Evolutionary conservation across 2,888 invertebrate genomes (phyloP), one percentile per base, ranked within the genome.

Genomic region (Lasioglossum zephyrum): DNA sequence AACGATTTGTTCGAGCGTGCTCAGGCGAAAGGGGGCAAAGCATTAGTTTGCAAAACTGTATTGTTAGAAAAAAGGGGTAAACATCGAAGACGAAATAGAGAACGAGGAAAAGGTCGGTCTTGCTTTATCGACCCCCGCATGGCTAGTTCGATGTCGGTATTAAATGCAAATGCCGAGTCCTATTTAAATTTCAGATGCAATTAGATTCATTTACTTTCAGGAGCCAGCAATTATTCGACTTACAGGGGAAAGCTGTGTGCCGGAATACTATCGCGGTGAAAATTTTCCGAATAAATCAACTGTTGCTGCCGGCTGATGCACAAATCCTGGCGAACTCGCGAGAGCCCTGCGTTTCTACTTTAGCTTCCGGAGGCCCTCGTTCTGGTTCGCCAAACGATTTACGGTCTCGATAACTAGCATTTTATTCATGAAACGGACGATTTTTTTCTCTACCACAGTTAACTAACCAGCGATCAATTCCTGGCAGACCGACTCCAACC

Each of bases 101-200:
- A 73, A 66, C 57, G 41, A 39, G 41, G 16, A 73, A 73, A 82
- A 53, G 69, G 26, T 82, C 22, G 26, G 77, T 66, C 72, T 31
- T 74, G 63, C 66, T 74, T 81, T 74, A 79, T 92, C 88, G 89
- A 88, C 89, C 88, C 91, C 88, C 84, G 89, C 86, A 89, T 85
- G 91, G 89, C 89, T 90, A 89, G 92, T 92, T 92, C 90, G 91
- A 91, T 91, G 88, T 84, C 86, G 87, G 92, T 92, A 93, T 93
- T 93, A 92, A 93, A 94, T 94, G 93, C 92, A 94, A 94, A 94
- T 94, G 87, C 79, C 80, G 79, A 84, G 85, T 66, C 85, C 90
- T 88, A 93, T 94, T 94, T 94, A 94, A 94, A 94, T 93, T 94
- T 93, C 90, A 94, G 92, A 93, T 93, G 94, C 93, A 94, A 94